phyloP scores from a whole-genome alignment of 2,797 vertebrate species.

The Dromococcyx pavoninus region DNA sequence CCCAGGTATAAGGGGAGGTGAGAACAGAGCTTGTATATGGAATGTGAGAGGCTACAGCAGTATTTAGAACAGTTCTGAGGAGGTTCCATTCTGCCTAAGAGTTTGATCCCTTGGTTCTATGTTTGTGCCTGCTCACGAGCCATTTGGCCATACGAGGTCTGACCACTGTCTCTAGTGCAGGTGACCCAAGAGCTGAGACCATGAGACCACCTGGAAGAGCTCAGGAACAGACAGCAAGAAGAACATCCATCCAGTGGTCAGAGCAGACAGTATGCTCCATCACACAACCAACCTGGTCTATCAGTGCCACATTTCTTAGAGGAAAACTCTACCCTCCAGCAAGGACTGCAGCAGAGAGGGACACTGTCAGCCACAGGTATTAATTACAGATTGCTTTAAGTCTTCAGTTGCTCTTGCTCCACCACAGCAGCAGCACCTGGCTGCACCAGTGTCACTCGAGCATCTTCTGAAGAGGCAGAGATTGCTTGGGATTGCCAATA shows the following conservation, averaged over 20 bases:
- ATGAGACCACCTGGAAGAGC: background rate
- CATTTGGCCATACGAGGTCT: fast-evolving
- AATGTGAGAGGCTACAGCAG: background rate
- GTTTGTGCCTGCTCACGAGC: background rate
- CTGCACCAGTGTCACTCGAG: background rate
- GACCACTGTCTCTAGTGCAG: background rate
- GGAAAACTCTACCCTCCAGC: background rate
- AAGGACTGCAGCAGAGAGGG: background rate
- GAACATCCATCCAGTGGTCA: background rate
- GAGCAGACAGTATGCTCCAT: background rate
- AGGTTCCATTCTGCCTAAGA: background rate
- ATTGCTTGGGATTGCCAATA: background rate
- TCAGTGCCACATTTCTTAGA: background rate
- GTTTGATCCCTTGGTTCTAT: background rate
- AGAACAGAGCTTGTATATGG: background rate
- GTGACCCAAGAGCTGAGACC: background rate
- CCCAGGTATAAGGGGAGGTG: background rate
- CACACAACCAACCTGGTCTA: background rate
- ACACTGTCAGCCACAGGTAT: background rate
- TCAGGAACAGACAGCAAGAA: background rate
- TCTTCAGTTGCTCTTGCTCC: background rate
- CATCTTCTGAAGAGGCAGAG: background rate
- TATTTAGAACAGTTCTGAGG: background rate
- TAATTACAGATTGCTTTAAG: conserved; percentile 15
- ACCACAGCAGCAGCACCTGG: background rate